Base-by-base conservation (phyloP, 1,140 invertebrate genomes). In the Drosophila punjabiensis region DNA sequence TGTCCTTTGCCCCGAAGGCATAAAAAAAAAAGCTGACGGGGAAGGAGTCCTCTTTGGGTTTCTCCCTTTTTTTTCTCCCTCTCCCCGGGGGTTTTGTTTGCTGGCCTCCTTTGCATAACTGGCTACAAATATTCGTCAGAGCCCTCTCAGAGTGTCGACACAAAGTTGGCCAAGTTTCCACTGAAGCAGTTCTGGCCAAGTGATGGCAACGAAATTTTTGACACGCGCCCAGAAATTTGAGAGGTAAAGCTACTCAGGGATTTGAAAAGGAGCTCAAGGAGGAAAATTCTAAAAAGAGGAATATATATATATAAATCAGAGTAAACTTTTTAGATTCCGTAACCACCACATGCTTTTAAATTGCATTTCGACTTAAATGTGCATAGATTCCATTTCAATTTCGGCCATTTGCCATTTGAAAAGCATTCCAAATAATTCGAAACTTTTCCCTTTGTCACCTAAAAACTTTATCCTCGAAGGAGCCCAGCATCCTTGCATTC, bases 1-100 rank as follows among this genome's bases (percentile, higher is more conserved):
- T 79, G 81, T 90, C 85, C 85, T 89, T 83, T 78, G 76, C 81
- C 86, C 74, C 75, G 63, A 79, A 64, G 67, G 81, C 77, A 81
- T 74, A 78, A 56, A 88, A 81, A 88, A n/a, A 81, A 89, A 88
- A 81, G 74, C 78, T 85, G 85, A 85, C 85, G 79, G 74, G 81
- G 28, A 52, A 52, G 70, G 64, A 76, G 70, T 69, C 64, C 71
- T 39, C 37, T 58, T 58, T 58, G 14, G 55, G 14, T 62, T 33
- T 76, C 45, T 32, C 30, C 30, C 8, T 16, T 43, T 65, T 41
- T 37, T 59, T 32, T 11, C 45, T 6, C n/a, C 45, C 16, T 56
- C 45, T 59, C 50, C 56, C 76, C 62, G 53, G 53, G 50, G 77
- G 32, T 64, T 71, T 76, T 83, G 84, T 79, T 79, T 69, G 74